Base-by-base conservation (phyloP, 2,797 vertebrate genomes). In the Octomys mimax region DNA sequence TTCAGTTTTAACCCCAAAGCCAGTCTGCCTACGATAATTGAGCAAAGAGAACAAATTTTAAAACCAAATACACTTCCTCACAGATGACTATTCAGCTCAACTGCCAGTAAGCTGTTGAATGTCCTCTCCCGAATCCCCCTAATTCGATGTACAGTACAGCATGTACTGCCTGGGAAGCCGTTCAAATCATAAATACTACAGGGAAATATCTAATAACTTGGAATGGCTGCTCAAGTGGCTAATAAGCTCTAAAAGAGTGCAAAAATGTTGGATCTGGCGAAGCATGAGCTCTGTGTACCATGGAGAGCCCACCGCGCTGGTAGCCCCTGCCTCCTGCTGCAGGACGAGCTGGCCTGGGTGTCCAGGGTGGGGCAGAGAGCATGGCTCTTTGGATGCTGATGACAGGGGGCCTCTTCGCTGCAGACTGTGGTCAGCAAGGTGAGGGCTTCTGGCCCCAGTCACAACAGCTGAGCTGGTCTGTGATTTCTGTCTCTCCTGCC, bases 381-480 rank as follows among this genome's bases (percentile, higher is more conserved):
- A 71, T 57, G 66, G 75, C 89, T 95, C 92, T 52, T 36, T 9
- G 62, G 94, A 96, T 61, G 96, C 90, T 96, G 79, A 92, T 14
- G 42, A 85, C 62, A 71, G 13, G 64, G 93, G 95, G 64, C 57
- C 95, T 95, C 94, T 87, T 87, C 84, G 73, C 83, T 84, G 75
- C 39, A 97, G 96, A 91, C 95, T 89, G 96, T 64, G 97, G 77
- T 94, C 97, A 87, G 85, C 94, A 92, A 95, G 88, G 96, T 5
- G 96, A 97, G 96, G 97, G 97, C 96, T 97, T 96, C 97, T 90
- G 97, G 98, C 97, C 95, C 96, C 93, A 97, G 98, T 97, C 94
- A 84, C 85, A 97, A 97, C 98, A 98, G 97, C 98, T 97, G 98
- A 98, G 93, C 94, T 79, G 97, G 97, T 96, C 97, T 98, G 98